Base-by-base conservation (phyloP, 1,140 invertebrate genomes). In the Aethina tumida region DNA sequence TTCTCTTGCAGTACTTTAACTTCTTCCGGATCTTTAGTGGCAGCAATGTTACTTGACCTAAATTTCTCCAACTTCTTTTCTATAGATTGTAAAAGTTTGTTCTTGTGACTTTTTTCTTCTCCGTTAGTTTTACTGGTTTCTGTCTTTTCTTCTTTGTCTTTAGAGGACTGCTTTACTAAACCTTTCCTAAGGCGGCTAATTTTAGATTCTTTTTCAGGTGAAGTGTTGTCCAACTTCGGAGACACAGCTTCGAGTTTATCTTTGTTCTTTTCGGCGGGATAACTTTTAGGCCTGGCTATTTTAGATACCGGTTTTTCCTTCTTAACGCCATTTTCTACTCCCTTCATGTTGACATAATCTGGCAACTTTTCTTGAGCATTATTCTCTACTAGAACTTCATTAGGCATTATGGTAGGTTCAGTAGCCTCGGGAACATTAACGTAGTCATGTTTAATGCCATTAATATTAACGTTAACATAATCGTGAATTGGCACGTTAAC, bases 11-110 rank as follows among this genome's bases (percentile, higher is more conserved):
- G 41, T 12, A 59, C 62, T 47, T 59, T 65, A 49, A 47, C 47
- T 17, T 59, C 58, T 18, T 58, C 42, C 0, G 41, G 41, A 33
- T 57, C 50, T 54, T 69, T 68, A 45, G 65, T 61, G 19, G 64
- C 62, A 14, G 64, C 63, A 40, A 52, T 64, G 53, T 62, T 26
- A 59, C 66, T 44, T 52, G 59, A 49, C 1, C 69, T 54, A 13
- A 79, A 65, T 55, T 75, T 79, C 53, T 77, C 74, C 52, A 79
- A 67, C 55, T 77, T 79, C 42, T 79, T 75, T 7, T 76, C 76
- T 43, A 79, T 70, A 0, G 74, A 67, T 49, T 72, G 70, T 31
- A 75, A 55, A 29, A 75, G 62, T 30, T 69, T 72, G 50, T 71
- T 73, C 56, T 72, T 72, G 67, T 37, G 63, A 13, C 20, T 41